Percentiles rank a stretch among this genome's conserved stretches.
Conservation (phyloP, 64 coral and sea anemone species). For the Anthopleura sola region DNA sequence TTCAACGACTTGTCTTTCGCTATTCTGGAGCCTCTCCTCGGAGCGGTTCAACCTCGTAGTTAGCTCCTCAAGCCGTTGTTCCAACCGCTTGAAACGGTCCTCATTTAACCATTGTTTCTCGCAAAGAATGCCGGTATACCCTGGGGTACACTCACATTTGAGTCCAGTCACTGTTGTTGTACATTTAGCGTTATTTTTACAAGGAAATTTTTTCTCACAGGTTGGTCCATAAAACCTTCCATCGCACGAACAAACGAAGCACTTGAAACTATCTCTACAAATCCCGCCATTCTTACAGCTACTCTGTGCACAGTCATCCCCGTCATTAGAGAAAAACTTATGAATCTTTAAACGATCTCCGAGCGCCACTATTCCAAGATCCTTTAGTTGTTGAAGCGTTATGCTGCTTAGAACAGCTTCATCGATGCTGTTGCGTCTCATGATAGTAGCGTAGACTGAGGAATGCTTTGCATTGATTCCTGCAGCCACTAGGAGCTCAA, state of each 20-base stretch:
- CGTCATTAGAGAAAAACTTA: conserved; percentile 36
- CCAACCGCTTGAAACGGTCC: conserved; percentile 28
- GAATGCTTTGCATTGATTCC: conserved; percentile 7
- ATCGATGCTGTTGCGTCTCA: conserved; percentile 47
- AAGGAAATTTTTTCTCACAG: conserved; percentile 54
- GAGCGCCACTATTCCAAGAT: conserved; percentile 37
- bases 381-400: conserved; percentile 29
- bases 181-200: conserved; percentile 54
- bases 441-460: not conserved
- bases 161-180: conserved; percentile 33
- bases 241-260: conserved; percentile 34
- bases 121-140: conserved; percentile 40
- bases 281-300: conserved; percentile 50
- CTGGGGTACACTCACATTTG: conserved; percentile 43
- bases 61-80: not conserved
- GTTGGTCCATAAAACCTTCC: conserved; percentile 46
- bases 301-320: conserved; percentile 32
- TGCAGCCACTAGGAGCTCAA: conserved; percentile 4
- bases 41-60: conserved; percentile 14
- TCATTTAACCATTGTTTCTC: conserved; percentile 55
- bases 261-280: conserved; percentile 55
- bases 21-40: conserved; percentile 14
- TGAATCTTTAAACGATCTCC: conserved; percentile 64
- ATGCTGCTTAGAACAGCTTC: conserved; percentile 7
- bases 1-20: conserved; percentile 24